Evolutionary conservation across 2,797 vertebrate species (phyloP), one percentile per base, ranked within the genome.

Genomic region (Otus scops): DNA sequence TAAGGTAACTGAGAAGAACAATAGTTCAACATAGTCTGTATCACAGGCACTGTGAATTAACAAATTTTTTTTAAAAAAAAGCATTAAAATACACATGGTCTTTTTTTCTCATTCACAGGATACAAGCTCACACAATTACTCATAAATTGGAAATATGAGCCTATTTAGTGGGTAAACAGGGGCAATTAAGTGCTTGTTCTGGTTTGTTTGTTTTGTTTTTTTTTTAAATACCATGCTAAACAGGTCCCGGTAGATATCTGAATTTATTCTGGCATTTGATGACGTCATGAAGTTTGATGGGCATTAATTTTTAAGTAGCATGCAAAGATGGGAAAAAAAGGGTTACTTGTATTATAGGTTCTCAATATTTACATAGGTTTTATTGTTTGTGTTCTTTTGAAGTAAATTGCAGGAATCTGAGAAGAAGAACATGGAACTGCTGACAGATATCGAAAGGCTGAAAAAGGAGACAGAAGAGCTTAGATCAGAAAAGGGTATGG

Each of bases 391-490:
- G 11, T 81, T 83, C 85, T 95, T 87, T 97, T 95, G 67, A 98
- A 99, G 99, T 97, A 99, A 99, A 98, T 97, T 99, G 90, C 99
- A 99, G 97, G 99, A 99, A 59, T 97, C 99, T 48, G 99, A 99
- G 95, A 98, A 96, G 97, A 99, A 98, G 98, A 99, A 99, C 97
- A 98, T 98, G 97, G 99, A 99, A 22, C 98, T 99, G 48, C 96
- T 99, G 89, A 88, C 98, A 88, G 99, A 99, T 98, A 99, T 99
- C 3, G 99, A 99, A 92, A 98, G 98, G 70, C 98, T 99, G 97
- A 99, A 99, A 97, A 99, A 99, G 96, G 99, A 99, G 97, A 98
- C 98, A 0, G 99, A 99, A 96, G 99, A 99, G 85, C 97, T 99
- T 95, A 98, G 98, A 97, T 98, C 99, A 92, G 99, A 99, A 97